phyloP scores from a whole-genome alignment of 2,113 vertebrate species.

The Lamprotornis superbus region DNA sequence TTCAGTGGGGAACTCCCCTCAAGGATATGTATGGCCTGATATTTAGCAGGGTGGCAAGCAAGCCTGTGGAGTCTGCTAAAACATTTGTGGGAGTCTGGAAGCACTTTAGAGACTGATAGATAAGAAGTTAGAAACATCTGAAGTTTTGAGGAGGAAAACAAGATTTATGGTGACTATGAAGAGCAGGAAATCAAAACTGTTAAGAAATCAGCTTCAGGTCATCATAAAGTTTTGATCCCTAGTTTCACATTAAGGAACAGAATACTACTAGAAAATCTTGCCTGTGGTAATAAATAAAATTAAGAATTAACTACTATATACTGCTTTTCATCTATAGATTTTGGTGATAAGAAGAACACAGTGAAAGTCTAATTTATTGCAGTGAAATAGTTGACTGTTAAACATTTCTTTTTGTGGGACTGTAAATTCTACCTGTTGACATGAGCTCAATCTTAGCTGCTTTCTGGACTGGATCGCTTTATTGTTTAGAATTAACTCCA shows the following conservation, averaged over 20 bases:
- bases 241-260: conserved; percentile 44
- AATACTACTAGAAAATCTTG: conserved; percentile 37
- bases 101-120: conserved; percentile 46
- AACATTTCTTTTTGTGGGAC: conserved; percentile 72
- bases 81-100: conserved; percentile 59
- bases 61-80: conserved; percentile 10
- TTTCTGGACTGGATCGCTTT: conserved; percentile 51
- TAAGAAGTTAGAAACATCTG: conserved; percentile 51
- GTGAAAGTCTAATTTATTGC: conserved; percentile 60
- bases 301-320: conserved; percentile 48
- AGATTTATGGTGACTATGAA: conserved; percentile 45
- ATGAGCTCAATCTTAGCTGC: conserved; percentile 42
- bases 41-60: not conserved
- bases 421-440: conserved; percentile 72
- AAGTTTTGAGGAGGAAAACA: conserved; percentile 44
- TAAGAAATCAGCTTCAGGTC: conserved; percentile 58
- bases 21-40: conserved; percentile 20
- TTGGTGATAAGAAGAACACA: conserved; percentile 42
- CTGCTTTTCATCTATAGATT: conserved; percentile 55
- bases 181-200: conserved; percentile 56
- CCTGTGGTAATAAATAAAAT: conserved; percentile 60
- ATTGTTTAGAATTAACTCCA: conserved; percentile 49
- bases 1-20: not conserved
- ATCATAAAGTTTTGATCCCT: conserved; percentile 58
- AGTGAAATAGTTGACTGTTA: conserved; percentile 70